Evolutionary conservation across 2,797 vertebrate genomes (phyloP).

Genomic region (Lithobates sylvaticus): DNA sequence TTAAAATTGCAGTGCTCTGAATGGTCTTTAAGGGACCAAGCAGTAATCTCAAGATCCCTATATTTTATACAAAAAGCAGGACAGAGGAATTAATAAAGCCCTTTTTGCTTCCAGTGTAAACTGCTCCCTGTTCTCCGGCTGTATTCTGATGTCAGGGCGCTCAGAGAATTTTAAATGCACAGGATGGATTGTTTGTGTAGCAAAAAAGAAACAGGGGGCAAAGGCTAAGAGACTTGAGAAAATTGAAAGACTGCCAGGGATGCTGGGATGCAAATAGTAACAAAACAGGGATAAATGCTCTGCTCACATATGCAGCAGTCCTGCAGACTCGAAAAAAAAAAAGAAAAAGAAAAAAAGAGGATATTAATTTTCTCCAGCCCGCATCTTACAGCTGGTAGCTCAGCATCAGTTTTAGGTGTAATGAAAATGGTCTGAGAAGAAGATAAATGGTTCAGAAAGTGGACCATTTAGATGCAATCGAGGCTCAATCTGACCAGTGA

Average conservation of each 20-base stretch:
- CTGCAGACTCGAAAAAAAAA: conserved; percentile 67
- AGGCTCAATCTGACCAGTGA: conserved; percentile 95
- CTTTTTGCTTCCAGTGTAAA: conserved; percentile 81
- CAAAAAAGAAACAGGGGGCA: conserved; percentile 82
- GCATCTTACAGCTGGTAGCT: conserved; percentile 96
- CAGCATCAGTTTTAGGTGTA: conserved; percentile 93
- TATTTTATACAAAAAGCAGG: conserved; percentile 86
- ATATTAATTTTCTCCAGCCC: conserved; percentile 96
- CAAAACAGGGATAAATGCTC: conserved; percentile 88
- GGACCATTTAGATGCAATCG: conserved; percentile 97
- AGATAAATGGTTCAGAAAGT: conserved; percentile 99
- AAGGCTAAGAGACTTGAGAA: conserved; percentile 90
- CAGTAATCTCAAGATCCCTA: conserved; percentile 87
- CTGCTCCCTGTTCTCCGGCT: conserved; percentile 84
- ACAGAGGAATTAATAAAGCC: conserved; percentile 87
- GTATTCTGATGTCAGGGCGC: conserved; percentile 84
- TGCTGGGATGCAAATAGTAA: conserved; percentile 87
- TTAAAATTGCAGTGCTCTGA: conserved; percentile 85
- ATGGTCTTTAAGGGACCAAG: conserved; percentile 86
- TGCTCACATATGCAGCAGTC: conserved; percentile 85
- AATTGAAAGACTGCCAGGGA: conserved; percentile 90
- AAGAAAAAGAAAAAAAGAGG: conserved; percentile 68
- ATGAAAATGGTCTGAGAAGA: conserved; percentile 98
- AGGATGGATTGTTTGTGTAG: conserved; percentile 92
- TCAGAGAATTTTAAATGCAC: conserved; percentile 89